Evolutionary conservation across 2,113 vertebrate species (phyloP).

Genomic region (Ciconia maguari): DNA sequence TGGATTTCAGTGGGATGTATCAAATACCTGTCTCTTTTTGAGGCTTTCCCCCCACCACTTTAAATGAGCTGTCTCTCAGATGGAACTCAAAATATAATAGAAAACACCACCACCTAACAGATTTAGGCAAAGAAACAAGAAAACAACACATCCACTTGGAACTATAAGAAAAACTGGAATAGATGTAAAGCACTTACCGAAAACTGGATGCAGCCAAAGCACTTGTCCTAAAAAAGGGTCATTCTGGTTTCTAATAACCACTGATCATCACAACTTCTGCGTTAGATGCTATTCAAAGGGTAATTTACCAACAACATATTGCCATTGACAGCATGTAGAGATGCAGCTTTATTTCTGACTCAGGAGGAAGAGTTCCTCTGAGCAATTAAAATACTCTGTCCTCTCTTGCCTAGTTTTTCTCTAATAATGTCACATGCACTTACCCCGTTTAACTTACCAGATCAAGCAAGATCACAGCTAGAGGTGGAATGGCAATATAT

Average conservation of each 20-base stretch:
- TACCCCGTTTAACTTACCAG: neutral
- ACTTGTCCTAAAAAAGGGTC: constrained; percentile 8
- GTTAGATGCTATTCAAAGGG: neutral
- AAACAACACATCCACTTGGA: neutral
- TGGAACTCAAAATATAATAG: neutral
- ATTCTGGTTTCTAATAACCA: neutral
- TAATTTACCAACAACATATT: constrained; percentile 21
- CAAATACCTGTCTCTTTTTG: neutral
- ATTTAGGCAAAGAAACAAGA: neutral
- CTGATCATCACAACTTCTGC: neutral
- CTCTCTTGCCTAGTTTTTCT: constrained; percentile 23
- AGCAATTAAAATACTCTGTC: constrained; percentile 45
- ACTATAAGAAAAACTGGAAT: neutral
- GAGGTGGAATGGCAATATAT: neutral
- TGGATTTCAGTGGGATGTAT: neutral
- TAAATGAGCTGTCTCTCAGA: neutral
- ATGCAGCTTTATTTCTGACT: constrained; percentile 14
- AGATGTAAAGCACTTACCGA: neutral
- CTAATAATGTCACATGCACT: constrained; percentile 11
- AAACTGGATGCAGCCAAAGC: neutral
- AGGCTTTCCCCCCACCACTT: neutral
- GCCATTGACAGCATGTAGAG: neutral
- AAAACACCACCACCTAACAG: neutral
- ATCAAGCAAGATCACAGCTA: neutral
- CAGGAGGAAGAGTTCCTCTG: constrained; percentile 1